phyloP scores from a whole-genome alignment of 2,797 vertebrate genomes.

The Saxicola maurus region DNA sequence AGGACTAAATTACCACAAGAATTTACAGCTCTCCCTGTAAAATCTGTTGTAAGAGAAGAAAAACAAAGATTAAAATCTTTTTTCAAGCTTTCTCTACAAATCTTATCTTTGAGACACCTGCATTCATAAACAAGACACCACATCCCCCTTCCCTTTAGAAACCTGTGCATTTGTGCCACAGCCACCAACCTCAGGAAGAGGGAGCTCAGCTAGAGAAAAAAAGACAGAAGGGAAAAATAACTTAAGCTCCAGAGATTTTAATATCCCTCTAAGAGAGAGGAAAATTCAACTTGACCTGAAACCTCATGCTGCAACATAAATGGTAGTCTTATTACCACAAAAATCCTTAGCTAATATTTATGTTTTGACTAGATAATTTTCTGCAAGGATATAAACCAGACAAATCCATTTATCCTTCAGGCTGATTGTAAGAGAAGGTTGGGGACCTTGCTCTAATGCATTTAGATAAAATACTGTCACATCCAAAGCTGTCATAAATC shows the following conservation, averaged over 20 bases:
- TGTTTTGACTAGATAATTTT: neutral
- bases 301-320: neutral
- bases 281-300: neutral
- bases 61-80: neutral
- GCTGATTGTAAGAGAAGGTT: neutral
- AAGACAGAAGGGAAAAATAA: neutral
- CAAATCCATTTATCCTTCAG: neutral
- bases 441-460: neutral
- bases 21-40: neutral
- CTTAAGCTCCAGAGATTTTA: too few species aligned
- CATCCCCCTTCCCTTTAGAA: neutral
- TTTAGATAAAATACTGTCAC: neutral
- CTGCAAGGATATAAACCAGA: neutral
- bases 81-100: neutral
- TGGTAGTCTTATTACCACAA: neutral
- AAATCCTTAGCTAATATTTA: neutral
- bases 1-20: neutral
- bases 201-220: neutral
- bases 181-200: neutral
- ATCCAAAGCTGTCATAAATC: neutral
- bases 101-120: neutral
- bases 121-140: neutral
- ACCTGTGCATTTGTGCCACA: neutral
- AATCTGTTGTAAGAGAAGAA: neutral
- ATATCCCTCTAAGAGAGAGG: neutral